phyloP scores from a whole-genome alignment of 2,888 invertebrate genomes.

The Heliconius cydno region DNA sequence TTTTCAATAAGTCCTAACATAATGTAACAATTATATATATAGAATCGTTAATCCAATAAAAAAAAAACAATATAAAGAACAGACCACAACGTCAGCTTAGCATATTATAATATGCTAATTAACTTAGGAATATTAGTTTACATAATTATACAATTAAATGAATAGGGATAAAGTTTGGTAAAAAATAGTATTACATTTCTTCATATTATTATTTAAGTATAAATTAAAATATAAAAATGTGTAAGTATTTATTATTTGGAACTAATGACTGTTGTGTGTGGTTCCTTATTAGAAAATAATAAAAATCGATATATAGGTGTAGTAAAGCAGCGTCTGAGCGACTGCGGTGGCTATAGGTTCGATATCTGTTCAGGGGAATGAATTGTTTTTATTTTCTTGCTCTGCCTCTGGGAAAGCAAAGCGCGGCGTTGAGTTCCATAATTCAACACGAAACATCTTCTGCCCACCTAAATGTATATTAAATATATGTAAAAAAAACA shows the following conservation, averaged over 20 bases:
- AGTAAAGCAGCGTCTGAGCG: not conserved
- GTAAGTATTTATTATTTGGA: not conserved
- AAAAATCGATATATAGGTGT: not conserved
- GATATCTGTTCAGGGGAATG: not conserved
- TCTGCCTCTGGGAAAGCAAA: too few relatives aligned
- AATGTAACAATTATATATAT: not conserved
- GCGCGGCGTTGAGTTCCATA: too few relatives aligned
- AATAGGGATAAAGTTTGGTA: constrained; percentile 7
- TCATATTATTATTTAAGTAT: not conserved
- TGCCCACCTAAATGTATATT: too few relatives aligned
- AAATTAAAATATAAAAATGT: not conserved
- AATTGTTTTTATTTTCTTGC: too few relatives aligned
- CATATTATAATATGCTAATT: constrained; percentile 15
- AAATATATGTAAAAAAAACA: too few relatives aligned
- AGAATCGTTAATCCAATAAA: constrained; percentile 11
- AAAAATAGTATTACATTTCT: not conserved
- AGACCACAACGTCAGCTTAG: not conserved
- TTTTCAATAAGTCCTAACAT: not conserved
- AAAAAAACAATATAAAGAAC: constrained; percentile 16
- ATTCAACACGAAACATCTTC: too few relatives aligned
- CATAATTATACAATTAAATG: constrained; percentile 15
- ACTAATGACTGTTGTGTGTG: not conserved
- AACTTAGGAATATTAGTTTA: constrained; percentile 20
- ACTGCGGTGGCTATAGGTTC: not conserved
- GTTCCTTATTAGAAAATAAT: not conserved